phyloP scores from a whole-genome alignment of 2,888 invertebrate genomes.

The Cryptus viduatorius region DNA sequence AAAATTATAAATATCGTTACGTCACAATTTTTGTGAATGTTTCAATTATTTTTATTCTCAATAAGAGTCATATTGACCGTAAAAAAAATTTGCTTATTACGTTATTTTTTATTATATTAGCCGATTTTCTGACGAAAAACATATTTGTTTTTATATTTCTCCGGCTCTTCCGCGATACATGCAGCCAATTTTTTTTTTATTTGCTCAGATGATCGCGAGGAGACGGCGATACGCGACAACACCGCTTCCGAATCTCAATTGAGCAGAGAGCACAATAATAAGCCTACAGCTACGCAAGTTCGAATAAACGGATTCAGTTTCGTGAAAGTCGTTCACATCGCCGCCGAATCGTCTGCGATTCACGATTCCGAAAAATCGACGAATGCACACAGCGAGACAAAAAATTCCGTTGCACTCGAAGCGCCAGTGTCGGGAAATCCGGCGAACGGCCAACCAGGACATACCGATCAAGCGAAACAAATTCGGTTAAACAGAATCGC shows the following conservation, averaged over 20 bases:
- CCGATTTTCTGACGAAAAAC: too few species aligned
- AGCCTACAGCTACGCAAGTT: slow-evolving; percentile 12
- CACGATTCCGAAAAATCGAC: background rate
- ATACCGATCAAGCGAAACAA: background rate
- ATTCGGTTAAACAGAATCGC: background rate
- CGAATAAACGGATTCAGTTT: slow-evolving; percentile 39
- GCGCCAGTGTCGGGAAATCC: background rate
- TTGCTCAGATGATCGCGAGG: slow-evolving; percentile 47
- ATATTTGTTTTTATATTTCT: too few species aligned
- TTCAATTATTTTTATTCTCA: too few species aligned
- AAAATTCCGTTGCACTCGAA: background rate
- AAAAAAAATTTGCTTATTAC: too few species aligned
- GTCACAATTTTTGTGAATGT: too few species aligned
- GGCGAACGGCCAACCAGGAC: background rate
- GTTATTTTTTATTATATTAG: too few species aligned
- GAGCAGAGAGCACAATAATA: slow-evolving; percentile 15
- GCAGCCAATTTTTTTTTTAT: background rate
- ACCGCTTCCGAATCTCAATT: slow-evolving; percentile 17
- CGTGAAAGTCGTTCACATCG: slow-evolving; percentile 45
- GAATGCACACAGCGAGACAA: slow-evolving; percentile 6
- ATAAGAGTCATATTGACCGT: too few species aligned
- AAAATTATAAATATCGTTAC: too few species aligned
- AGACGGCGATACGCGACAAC: background rate
- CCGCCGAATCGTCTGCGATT: background rate
- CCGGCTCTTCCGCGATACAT: background rate